Evolutionary conservation across 1,140 invertebrate genomes (phyloP).

Genomic region (Pseudomyrmex cubaensis): DNA sequence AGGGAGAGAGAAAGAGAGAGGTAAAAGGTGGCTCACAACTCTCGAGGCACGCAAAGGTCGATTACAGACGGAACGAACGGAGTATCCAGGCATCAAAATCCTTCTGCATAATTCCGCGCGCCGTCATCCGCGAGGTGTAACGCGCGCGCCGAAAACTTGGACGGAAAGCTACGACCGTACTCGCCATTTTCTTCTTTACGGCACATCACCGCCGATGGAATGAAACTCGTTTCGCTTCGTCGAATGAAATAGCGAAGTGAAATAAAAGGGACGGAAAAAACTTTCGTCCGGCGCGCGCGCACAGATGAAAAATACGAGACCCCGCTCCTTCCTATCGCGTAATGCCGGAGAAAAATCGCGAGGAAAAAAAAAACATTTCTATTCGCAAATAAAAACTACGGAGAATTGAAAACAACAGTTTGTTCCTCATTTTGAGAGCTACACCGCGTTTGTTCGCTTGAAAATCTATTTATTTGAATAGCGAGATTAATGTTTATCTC

Average conservation of each 20-base stretch:
- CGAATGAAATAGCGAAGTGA: slow-evolving; percentile 2
- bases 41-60: slow-evolving; percentile 49
- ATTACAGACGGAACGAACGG: slow-evolving; percentile 45
- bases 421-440: too few relatives aligned
- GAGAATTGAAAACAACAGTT: too few relatives aligned
- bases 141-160: neutral
- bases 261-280: neutral
- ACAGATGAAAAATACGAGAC: slow-evolving; percentile 1
- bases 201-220: neutral
- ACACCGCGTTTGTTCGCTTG: too few relatives aligned
- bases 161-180: neutral
- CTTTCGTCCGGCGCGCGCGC: neutral
- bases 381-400: neutral
- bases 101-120: slow-evolving; percentile 47
- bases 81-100: slow-evolving; percentile 53
- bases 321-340: neutral
- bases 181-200: neutral
- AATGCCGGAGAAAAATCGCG: slow-evolving; percentile 5
- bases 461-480: neutral
- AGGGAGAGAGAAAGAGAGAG: neutral
- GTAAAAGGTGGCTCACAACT: slow-evolving; percentile 33
- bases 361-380: neutral
- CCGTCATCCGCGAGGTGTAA: slow-evolving; percentile 9
- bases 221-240: slow-evolving; percentile 6
- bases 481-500: slow-evolving; percentile 28